A percentile compares a stretch with the other conserved stretches of the same genome.
These are phyloP conservation scores for Erpobdella octoculata DNA, from an alignment of 2,888 invertebrate species.

Conservation along the genomic window DNA sequence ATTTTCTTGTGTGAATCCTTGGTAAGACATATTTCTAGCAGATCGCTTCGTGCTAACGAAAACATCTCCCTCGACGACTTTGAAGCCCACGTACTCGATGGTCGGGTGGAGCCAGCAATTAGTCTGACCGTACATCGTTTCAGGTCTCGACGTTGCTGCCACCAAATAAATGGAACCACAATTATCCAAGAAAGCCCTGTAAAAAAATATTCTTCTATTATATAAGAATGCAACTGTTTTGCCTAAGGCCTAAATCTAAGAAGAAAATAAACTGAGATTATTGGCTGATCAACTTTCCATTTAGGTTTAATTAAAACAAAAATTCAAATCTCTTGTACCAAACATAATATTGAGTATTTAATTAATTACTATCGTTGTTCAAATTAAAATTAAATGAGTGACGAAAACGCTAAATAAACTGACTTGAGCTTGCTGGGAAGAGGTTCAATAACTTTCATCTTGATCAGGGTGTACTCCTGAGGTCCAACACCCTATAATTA, in stretches of 20 bases:
- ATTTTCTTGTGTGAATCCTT: conserved; percentile 60
- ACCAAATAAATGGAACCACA: conserved; percentile 65
- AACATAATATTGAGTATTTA: no score
- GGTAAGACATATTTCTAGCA: conserved; percentile 85
- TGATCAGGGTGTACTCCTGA: conserved; percentile 92
- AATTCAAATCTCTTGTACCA: no score
- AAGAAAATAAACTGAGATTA: no score
- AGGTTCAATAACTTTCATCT: conserved; percentile 74
- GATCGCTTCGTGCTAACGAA: conserved; percentile 80
- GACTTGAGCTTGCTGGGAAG: conserved; percentile 63
- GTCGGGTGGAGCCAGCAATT: conserved; percentile 97
- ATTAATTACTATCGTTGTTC: no score
- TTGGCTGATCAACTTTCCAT: no score
- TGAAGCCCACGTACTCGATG: conserved; percentile 81
- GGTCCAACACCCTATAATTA: conserved; percentile 88
- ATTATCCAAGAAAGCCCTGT: neutral
- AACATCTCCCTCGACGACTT: conserved; percentile 62
- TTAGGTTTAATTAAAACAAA: no score
- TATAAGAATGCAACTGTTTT: no score
- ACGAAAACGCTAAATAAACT: no score
- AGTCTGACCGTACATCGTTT: conserved; percentile 99
- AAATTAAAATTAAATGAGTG: no score
- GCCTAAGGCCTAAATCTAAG: no score
- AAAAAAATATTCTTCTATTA: no score
- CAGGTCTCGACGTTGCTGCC: conserved; percentile 93